These are phyloP conservation scores for Ricordea florida DNA, from an alignment of 92 coral and sea anemone species.

Conservation along the genomic window DNA sequence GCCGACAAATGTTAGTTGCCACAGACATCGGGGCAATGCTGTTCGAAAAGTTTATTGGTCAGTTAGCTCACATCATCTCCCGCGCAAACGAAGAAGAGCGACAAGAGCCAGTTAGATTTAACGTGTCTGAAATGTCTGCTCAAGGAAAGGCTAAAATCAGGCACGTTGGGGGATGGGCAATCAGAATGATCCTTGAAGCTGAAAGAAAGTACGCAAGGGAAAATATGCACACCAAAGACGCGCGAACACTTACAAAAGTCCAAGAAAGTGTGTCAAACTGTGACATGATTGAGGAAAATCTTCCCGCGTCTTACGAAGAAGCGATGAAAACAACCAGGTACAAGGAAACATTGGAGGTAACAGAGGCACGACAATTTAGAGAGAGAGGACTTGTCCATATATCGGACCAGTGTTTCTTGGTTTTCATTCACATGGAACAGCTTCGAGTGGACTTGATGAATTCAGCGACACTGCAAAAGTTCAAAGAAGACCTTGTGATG, in stretches of 20 bases:
- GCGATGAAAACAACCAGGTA: background rate
- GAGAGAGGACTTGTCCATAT: slow-evolving; percentile 62
- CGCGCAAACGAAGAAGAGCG: background rate
- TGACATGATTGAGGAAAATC: slow-evolving; percentile 14
- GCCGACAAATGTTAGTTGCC: background rate
- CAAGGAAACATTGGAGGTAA: slow-evolving; percentile 35
- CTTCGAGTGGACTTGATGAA: slow-evolving; percentile 19
- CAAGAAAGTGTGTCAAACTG: background rate
- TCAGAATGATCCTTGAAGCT: slow-evolving; percentile 9
- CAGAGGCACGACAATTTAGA: slow-evolving; percentile 49
- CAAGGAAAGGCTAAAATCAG: slow-evolving; percentile 44
- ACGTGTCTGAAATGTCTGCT: background rate
- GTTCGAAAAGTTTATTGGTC: background rate
- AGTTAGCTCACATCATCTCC: background rate
- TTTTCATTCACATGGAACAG: slow-evolving; percentile 41
- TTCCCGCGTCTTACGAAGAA: slow-evolving; percentile 22
- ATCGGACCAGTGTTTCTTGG: slow-evolving; percentile 16
- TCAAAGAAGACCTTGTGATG: slow-evolving; percentile 10
- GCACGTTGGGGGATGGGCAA: slow-evolving; percentile 68
- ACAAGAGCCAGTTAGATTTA: background rate
- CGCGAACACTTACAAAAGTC: slow-evolving; percentile 9
- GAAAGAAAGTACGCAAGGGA: slow-evolving; percentile 23
- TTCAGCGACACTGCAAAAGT: background rate
- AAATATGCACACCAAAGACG: slow-evolving; percentile 27
- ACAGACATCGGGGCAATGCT: background rate